phyloP scores from a whole-genome alignment of 2,888 invertebrate genomes.

The Apoda limacodes region DNA sequence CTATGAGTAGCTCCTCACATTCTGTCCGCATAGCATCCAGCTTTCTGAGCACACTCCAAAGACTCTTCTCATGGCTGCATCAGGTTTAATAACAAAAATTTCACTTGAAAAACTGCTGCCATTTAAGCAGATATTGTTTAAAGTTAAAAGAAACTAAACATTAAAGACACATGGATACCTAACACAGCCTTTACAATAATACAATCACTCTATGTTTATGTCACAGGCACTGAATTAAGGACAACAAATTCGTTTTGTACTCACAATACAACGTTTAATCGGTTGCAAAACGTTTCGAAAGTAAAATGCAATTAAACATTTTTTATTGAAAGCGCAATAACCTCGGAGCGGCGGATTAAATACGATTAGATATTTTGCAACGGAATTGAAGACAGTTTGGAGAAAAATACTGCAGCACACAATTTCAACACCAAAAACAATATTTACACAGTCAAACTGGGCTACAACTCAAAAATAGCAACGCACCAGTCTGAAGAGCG shows the following conservation, averaged over 20 bases:
- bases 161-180: too few species aligned
- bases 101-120: slow-evolving; percentile 33
- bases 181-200: too few species aligned
- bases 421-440: slow-evolving; percentile 54
- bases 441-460: slow-evolving; percentile 57
- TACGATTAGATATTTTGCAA: too few species aligned
- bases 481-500: slow-evolving; percentile 7
- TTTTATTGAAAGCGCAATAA: too few species aligned
- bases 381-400: too few species aligned
- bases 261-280: too few species aligned
- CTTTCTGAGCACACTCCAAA: slow-evolving; percentile 68
- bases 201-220: too few species aligned
- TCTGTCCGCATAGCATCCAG: slow-evolving; percentile 63
- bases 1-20: slow-evolving; percentile 56
- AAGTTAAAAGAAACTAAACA: too few species aligned
- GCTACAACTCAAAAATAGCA: slow-evolving; percentile 61
- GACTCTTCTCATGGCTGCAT: slow-evolving; percentile 57
- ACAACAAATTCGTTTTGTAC: slow-evolving; percentile 26
- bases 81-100: slow-evolving; percentile 27
- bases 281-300: too few species aligned
- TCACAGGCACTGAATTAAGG: slow-evolving; percentile 38
- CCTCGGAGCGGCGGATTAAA: too few species aligned
- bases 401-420: slow-evolving; percentile 33
- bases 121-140: too few species aligned
- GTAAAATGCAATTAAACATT: too few species aligned